These are phyloP conservation scores for Elegia similella DNA, from an alignment of 2,888 invertebrate genomes.

Conservation along the genomic window DNA sequence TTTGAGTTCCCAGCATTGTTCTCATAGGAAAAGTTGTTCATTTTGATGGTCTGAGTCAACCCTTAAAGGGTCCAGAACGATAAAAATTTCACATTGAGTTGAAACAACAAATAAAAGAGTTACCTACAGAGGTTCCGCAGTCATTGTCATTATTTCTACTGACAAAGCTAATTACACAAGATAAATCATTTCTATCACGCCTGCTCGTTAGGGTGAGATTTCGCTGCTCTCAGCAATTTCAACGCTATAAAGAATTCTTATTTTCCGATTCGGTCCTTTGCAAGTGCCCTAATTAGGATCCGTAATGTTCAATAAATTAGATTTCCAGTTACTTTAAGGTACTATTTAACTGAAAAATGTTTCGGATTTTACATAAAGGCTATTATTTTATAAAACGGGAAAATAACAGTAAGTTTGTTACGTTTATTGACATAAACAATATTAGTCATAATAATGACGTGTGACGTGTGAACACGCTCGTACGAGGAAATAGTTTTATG, in stretches of 20 bases:
- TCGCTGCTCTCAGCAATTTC: slow-evolving; percentile 14
- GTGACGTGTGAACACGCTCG: background rate
- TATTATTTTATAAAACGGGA: too few relatives aligned
- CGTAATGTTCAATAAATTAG: background rate
- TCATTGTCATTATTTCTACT: background rate
- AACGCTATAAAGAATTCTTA: slow-evolving; percentile 6
- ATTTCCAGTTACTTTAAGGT: background rate
- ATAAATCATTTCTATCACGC: slow-evolving; percentile 61
- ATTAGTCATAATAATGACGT: background rate
- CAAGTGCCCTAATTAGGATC: slow-evolving; percentile 3
- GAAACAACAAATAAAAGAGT: background rate
- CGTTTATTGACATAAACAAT: background rate
- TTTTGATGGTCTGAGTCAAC: too few relatives aligned
- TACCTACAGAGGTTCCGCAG: background rate
- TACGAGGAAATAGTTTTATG: background rate
- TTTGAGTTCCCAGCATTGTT: too few relatives aligned
- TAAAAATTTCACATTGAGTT: too few relatives aligned
- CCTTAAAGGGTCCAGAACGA: too few relatives aligned
- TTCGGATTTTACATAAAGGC: too few relatives aligned
- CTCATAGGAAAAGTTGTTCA: too few relatives aligned
- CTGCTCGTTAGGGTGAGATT: slow-evolving; percentile 37
- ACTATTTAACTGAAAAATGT: background rate
- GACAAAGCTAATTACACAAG: slow-evolving; percentile 43
- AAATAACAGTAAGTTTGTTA: background rate
- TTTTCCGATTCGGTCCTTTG: background rate